Evolutionary conservation across 2,113 vertebrate species (phyloP), one percentile per base, ranked within the genome.

Genomic region (Corythoichthys haematopterus): DNA sequence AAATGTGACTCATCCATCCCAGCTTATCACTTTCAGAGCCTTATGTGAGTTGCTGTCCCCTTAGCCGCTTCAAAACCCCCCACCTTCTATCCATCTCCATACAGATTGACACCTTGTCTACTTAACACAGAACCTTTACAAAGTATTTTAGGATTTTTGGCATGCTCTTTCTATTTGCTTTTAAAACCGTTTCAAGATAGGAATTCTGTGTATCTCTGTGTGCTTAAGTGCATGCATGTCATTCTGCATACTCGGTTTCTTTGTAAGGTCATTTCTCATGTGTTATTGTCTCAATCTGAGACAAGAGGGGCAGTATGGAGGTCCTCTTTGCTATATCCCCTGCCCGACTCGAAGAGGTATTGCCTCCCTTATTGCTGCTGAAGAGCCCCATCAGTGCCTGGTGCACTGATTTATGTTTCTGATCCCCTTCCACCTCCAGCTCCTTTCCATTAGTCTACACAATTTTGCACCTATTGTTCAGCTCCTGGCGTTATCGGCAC

Each of bases 361-460:
- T 85, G 77, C 85, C 71, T 86, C 76, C 66, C 76, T 88, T 82
- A 91, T 90, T 88, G 84, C 86, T 84, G 80, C 77, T 88, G 89
- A 89, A 89, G 89, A 87, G 85, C 79, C 82, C 87, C 87, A 89
- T 90, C 88, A 89, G 86, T 88, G 89, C 87, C 86, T 83, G 73
- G 74, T 65, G 16, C 52, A 1, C 84, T 91, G 88, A 90, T 90
- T 88, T 90, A 90, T 89, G 84, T 88, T 72, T 69, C 82, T 87
- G 84, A 89, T 85, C 83, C 85, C 77, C 74, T 62, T 79, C 76
- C 84, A 88, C 83, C 84, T 82, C 76, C 74, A 85, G 81, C 88
- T 82, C 72, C 85, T 89, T 88, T 90, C 86, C 87, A 90, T 90
- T 88, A 88, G 74, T 68, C 84, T 87, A 87, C 86, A 87, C 87